phyloP scores from a whole-genome alignment of 2,888 invertebrate genomes.

The Trichopoda pennipes region DNA sequence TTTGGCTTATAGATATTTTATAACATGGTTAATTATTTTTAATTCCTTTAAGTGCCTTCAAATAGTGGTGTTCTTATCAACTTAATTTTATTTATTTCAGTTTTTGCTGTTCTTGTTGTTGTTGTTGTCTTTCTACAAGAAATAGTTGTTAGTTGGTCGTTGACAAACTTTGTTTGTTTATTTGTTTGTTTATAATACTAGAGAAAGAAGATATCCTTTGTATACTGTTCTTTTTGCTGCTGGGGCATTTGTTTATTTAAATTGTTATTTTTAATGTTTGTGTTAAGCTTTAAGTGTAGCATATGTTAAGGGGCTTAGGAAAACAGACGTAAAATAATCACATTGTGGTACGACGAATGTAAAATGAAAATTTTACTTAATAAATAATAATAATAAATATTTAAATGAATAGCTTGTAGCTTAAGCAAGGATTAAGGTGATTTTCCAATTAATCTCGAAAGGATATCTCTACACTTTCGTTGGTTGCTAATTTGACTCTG shows the following conservation, averaged over 20 bases:
- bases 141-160: neutral
- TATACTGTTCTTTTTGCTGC: constrained; percentile 3
- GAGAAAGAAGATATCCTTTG: neutral
- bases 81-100: neutral
- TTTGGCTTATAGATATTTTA: too few relatives aligned
- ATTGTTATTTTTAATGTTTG: neutral
- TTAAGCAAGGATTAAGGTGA: too few relatives aligned
- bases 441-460: too few relatives aligned
- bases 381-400: too few relatives aligned
- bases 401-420: too few relatives aligned
- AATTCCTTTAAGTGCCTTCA: too few relatives aligned
- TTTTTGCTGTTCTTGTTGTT: neutral
- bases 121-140: neutral
- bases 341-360: neutral
- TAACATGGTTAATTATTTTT: too few relatives aligned
- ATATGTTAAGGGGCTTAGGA: neutral
- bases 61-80: neutral
- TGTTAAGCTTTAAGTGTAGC: neutral
- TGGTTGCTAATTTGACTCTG: too few relatives aligned
- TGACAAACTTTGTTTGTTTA: constrained; percentile 16
- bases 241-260: constrained; percentile 1
- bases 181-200: constrained; percentile 3
- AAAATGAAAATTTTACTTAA: too few relatives aligned
- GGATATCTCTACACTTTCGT: too few relatives aligned
- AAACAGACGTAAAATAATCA: neutral